Conservation (phyloP, 53 echinoderm and acorn worm genomes). For the Echinarachnius parma region DNA sequence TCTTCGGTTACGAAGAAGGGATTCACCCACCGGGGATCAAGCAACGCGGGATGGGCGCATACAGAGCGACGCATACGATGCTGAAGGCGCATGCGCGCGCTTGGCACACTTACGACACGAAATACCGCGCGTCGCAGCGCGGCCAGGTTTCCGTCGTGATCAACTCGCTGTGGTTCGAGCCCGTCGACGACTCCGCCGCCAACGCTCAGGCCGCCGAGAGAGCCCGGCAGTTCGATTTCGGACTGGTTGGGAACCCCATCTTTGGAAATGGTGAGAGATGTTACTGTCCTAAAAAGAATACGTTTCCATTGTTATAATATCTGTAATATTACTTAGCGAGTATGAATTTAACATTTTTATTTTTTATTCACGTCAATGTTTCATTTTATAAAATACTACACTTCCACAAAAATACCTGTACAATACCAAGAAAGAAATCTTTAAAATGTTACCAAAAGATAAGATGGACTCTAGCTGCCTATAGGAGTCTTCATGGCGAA, state of each 20-base stretch:
- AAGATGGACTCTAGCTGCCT: no score
- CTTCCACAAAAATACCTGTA: no score
- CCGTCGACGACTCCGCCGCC: conserved; percentile 52
- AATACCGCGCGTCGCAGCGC: conserved; percentile 57
- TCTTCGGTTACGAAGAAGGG: conserved; percentile 64
- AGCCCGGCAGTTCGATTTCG: conserved; percentile 43
- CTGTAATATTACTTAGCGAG: no score
- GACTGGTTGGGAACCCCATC: conserved; percentile 76
- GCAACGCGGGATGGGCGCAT: conserved; percentile 66
- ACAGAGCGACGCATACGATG: conserved; percentile 55
- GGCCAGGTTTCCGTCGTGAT: conserved; percentile 69
- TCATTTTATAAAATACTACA: no score
- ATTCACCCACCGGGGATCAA: conserved; percentile 59
- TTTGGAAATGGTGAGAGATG: conserved; percentile 66
- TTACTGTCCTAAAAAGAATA: no score
- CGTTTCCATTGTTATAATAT: no score
- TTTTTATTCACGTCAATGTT: no score
- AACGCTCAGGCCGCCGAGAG: conserved; percentile 62
- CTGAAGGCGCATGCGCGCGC: conserved; percentile 90
- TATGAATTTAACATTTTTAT: no score
- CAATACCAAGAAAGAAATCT: no score
- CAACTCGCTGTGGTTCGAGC: conserved; percentile 62
- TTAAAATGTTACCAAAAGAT: no score
- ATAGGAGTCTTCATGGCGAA: no score
- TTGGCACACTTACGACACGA: conserved; percentile 77